Base-by-base conservation (phyloP, 1,140 invertebrate species). In the Leptopilina clavipes region DNA sequence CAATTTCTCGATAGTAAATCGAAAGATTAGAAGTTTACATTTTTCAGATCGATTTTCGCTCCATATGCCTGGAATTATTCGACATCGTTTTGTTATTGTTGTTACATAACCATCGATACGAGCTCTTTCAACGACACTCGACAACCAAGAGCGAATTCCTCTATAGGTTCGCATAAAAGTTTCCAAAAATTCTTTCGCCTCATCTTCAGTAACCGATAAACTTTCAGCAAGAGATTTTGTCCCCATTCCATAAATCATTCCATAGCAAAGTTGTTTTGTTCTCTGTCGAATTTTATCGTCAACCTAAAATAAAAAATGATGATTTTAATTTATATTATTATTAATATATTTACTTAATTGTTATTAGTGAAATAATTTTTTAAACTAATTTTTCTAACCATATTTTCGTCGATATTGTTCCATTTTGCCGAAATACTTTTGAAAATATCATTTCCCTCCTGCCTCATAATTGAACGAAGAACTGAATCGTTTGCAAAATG, bases 211-310 rank as follows among this genome's bases (percentile, higher is more conserved):
- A n/a, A 98, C 93, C 73, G 93, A 93, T 18, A 99, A 89, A 73
- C 94, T 93, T 76, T 97, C 95, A 0, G 94, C 93, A n/a, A 99
- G 91, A 1, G 95, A 93, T 85, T 94, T 96, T 12, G 93, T 91
- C 11, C 98, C 97, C 93, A 99, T 99, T n/a, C 98, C 98, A 89
- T 99, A 99, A 70, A 99, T 95, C 81, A 99, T 97, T 9, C 97
- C 98, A 91, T 99, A 99, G 84, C 97, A 98, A 14, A 99, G 93
- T 91, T 98, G 94, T 89, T 99, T 99, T 0, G 97, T 95, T 83
- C 95, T 94, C 83, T 97, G 95, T 65, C 98, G 92, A 80, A 96
- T 91, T 73, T 93, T 92, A 70, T 94, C 92, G 17, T 93, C 93
- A 0, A 98, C 94, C 94, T 95, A 76, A 78, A 85, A 31, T 31